Evolutionary conservation across 2,888 invertebrate genomes (phyloP), one percentile per base, ranked within the genome.

Genomic region (Plagodis dolabraria): DNA sequence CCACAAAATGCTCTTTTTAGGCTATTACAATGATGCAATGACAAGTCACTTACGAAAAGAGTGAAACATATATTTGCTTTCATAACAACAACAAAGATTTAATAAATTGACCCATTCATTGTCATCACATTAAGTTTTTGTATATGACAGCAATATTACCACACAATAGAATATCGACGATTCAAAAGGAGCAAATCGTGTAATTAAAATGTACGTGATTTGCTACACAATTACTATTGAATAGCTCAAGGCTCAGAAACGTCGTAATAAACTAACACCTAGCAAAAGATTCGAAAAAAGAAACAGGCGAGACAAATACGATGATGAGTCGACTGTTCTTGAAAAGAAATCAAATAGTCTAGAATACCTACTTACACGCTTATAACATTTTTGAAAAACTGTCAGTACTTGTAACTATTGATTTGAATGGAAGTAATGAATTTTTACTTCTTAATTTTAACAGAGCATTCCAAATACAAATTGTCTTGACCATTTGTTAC

Each of bases 121-220:
- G 22, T 47, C 33, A 22, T 22, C 22, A 40, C 11, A 47, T 47
- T 35, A 43, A 40, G 6, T 40, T 43, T 53, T 52, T 54, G 9
- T 51, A 40, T 50, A 43, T 53, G 57, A 42, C 62, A 46, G 44
- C 22, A 59, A 49, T 11, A 70, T 70, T 71, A 68, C 10, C 69
- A 67, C 67, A 71, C 71, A 71, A 76, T 69, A 56, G 65, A 57
- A 53, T 60, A 53, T 62, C 55, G 52, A 56, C 44, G 46, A 60
- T 11, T 60, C 45, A 59, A 64, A 50, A 66, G 55, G 48, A 56
- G 57, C 45, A 45, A 47, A 44, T 63, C 60, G 63, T 63, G 51
- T 60, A 51, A 52, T 60, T 54, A 61, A 63, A 38, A 11, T 46
- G 42, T 49, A 52, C 56, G 40, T 53, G 60, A 42, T 53, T 52